Evolutionary conservation across 1,140 invertebrate genomes (phyloP).

Genomic region (Pararge aegeria): DNA sequence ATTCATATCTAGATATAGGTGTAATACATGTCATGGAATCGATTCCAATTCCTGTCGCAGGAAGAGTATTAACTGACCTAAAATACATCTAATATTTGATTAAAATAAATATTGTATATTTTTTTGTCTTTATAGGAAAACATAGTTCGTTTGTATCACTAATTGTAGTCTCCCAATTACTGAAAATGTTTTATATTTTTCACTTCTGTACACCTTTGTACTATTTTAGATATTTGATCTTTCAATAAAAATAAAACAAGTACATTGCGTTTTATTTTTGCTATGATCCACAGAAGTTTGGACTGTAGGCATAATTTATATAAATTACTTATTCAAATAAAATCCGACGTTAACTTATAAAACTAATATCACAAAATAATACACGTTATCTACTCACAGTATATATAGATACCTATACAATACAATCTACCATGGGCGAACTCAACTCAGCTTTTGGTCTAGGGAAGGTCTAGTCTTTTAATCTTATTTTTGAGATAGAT

Average conservation of each 20-base stretch:
- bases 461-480: too few relatives aligned
- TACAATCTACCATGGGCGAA: too few relatives aligned
- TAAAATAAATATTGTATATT: conserved; percentile 10
- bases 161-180: conserved; percentile 24
- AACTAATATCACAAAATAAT: not conserved
- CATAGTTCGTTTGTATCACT: conserved; percentile 25
- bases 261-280: not conserved
- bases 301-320: too few relatives aligned
- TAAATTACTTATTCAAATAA: too few relatives aligned
- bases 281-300: not conserved
- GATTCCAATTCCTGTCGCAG: conserved; percentile 8
- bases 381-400: not conserved
- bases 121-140: conserved; percentile 6
- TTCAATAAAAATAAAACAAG: conserved; percentile 35
- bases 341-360: too few relatives aligned
- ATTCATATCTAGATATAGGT: not conserved
- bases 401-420: too few relatives aligned
- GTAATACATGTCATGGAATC: conserved; percentile 7
- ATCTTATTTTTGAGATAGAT: too few relatives aligned
- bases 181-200: conserved; percentile 48
- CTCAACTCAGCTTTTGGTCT: too few relatives aligned
- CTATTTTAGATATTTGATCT: conserved; percentile 44
- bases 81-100: not conserved
- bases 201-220: conserved; percentile 59
- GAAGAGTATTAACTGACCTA: conserved; percentile 9